Conservation (phyloP, 92 coral and sea anemone genomes). For the Meandrina meandrites region DNA sequence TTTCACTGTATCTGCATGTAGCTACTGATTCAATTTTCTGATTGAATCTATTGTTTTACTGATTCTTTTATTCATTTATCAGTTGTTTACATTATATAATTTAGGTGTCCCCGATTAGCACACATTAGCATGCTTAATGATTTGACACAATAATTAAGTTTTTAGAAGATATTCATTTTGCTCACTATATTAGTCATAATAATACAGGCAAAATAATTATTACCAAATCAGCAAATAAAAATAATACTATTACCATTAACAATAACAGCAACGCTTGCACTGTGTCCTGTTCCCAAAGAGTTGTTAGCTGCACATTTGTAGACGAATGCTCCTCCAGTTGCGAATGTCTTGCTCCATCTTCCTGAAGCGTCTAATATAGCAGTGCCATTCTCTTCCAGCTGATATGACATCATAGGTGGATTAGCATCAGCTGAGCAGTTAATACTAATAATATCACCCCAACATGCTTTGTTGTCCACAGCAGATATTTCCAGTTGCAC, state of each 20-base stretch:
- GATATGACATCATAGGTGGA: conserved; percentile 37
- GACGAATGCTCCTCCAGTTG: conserved; percentile 12
- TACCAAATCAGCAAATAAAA: too few relatives aligned
- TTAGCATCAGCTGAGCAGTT: conserved; percentile 42
- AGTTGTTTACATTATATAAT: too few relatives aligned
- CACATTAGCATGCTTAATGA: too few relatives aligned
- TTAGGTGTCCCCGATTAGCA: too few relatives aligned
- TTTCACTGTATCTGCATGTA: too few relatives aligned
- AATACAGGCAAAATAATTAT: too few relatives aligned
- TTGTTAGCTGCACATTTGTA: conserved; percentile 56
- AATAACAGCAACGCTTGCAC: conserved; percentile 15
- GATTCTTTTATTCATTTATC: too few relatives aligned
- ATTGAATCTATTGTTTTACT: too few relatives aligned
- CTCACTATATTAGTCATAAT: too few relatives aligned
- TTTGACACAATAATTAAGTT: too few relatives aligned
- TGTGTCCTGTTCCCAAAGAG: conserved; percentile 23
- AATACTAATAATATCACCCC: conserved; percentile 17
- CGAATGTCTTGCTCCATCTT: background rate
- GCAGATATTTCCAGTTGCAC: background rate
- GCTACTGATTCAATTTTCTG: too few relatives aligned
- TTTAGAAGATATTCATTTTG: too few relatives aligned
- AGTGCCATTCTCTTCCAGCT: background rate
- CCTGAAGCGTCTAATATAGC: background rate
- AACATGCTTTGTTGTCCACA: conserved; percentile 11
- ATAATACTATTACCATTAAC: conserved; percentile 35